Percentiles rank a stretch among this genome's conserved stretches.
These are phyloP conservation scores for Eptesicus fuscus DNA, from an alignment of 2,113 vertebrate species.

Conservation along the genomic window DNA sequence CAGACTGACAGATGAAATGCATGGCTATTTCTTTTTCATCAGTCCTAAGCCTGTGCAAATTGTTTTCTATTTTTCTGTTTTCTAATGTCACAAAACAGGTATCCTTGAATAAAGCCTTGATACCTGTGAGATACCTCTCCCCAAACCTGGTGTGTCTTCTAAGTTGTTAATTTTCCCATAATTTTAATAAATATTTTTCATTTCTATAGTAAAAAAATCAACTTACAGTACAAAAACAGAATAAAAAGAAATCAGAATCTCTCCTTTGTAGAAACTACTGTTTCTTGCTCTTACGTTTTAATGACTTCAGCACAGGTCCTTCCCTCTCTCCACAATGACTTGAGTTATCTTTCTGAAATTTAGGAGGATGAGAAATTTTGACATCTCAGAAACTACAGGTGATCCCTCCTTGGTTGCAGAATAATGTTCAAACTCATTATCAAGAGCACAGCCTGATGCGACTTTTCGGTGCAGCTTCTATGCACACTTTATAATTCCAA, in stretches of 20 bases:
- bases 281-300: background rate
- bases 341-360: background rate
- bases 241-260: background rate
- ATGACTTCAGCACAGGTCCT: background rate
- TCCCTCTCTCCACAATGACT: background rate
- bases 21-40: background rate
- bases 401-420: background rate
- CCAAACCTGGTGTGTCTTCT: background rate
- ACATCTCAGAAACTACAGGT: background rate
- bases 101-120: background rate
- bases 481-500: background rate
- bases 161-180: background rate
- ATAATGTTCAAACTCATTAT: background rate
- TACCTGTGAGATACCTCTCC: background rate
- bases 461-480: background rate
- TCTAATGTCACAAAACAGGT: background rate
- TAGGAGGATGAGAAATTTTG: background rate
- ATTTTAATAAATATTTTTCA: background rate
- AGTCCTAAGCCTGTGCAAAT: background rate
- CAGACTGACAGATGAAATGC: background rate
- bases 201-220: background rate
- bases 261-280: background rate
- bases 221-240: background rate
- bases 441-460: background rate
- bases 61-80: background rate